phyloP scores from a whole-genome alignment of 2,113 vertebrate species.

The Aphelocoma coerulescens region DNA sequence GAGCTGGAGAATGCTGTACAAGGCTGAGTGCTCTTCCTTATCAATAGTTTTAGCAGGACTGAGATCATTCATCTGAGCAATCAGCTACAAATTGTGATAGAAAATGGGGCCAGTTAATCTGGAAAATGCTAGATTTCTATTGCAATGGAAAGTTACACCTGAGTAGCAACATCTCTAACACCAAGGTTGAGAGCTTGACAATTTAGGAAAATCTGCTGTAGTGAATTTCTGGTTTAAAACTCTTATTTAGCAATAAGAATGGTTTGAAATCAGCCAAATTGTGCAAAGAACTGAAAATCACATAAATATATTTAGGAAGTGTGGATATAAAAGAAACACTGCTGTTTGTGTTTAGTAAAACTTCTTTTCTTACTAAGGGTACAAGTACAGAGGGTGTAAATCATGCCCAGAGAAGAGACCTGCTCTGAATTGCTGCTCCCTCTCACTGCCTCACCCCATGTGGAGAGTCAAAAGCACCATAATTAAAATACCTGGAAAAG shows the following conservation, averaged over 20 bases:
- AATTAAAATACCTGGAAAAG: constrained; percentile 77
- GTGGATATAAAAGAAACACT: not conserved
- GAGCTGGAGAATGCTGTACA: not conserved
- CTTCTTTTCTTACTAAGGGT: not conserved
- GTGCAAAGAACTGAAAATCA: not conserved
- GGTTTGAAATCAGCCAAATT: not conserved
- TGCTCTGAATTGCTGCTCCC: not conserved
- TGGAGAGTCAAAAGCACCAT: not conserved
- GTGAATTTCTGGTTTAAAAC: not conserved
- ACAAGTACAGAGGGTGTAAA: not conserved
- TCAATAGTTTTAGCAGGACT: not conserved
- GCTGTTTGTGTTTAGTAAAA: not conserved
- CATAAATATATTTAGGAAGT: not conserved
- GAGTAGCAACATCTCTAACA: not conserved
- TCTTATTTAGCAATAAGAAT: not conserved
- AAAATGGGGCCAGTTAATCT: not conserved
- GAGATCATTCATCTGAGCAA: not conserved
- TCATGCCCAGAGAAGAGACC: not conserved
- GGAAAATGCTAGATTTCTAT: not conserved
- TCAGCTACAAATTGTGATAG: not conserved
- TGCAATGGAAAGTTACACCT: not conserved
- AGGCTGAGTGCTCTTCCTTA: not conserved
- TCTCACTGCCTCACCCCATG: not conserved
- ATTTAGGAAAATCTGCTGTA: not conserved
- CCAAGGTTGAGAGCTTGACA: not conserved